These are phyloP conservation scores for Poeciliopsis presidionis DNA, from an alignment of 2,797 vertebrate genomes.

Conservation along the genomic window DNA sequence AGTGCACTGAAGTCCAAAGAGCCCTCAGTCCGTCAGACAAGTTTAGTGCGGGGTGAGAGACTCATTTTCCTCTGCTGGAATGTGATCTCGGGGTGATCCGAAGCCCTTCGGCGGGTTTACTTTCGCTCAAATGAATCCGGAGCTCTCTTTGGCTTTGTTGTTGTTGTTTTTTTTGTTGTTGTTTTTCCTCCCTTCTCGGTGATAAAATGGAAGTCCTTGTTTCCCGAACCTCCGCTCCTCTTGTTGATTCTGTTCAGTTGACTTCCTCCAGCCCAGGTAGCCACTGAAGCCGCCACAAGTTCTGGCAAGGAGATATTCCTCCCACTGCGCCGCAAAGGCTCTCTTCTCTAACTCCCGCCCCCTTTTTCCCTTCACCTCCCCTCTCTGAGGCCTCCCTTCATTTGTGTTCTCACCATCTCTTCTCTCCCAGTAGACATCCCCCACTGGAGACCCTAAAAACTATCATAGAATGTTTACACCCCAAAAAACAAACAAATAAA, in stretches of 20 bases:
- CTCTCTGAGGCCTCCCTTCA: constrained; percentile 46
- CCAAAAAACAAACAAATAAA: too few species aligned
- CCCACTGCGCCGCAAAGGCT: constrained; percentile 69
- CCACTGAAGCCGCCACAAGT: constrained; percentile 73
- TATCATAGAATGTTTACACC: background rate
- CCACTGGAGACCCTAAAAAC: constrained; percentile 1
- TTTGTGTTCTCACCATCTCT: constrained; percentile 65
- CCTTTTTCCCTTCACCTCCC: constrained; percentile 45
- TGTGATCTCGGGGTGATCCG: constrained; percentile 48
- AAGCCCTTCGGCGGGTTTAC: constrained; percentile 16
- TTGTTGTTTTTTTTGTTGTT: background rate
- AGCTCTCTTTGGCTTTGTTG: background rate
- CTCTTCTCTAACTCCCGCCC: constrained; percentile 62
- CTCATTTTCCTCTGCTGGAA: constrained; percentile 69
- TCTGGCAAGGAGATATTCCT: constrained; percentile 79
- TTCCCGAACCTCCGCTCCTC: constrained; percentile 28
- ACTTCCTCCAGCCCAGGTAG: constrained; percentile 63
- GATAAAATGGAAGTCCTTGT: constrained; percentile 14
- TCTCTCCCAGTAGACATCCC: constrained; percentile 48
- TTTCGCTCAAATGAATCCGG: constrained; percentile 27
- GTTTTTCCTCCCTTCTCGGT: background rate
- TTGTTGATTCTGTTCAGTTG: constrained; percentile 29
- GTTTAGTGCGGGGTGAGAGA: constrained; percentile 51
- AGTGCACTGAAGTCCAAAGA: constrained; percentile 56
- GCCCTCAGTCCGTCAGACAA: constrained; percentile 62